These are phyloP conservation scores for Riptortus pedestris DNA, from an alignment of 1,140 invertebrate species.

Conservation along the genomic window DNA sequence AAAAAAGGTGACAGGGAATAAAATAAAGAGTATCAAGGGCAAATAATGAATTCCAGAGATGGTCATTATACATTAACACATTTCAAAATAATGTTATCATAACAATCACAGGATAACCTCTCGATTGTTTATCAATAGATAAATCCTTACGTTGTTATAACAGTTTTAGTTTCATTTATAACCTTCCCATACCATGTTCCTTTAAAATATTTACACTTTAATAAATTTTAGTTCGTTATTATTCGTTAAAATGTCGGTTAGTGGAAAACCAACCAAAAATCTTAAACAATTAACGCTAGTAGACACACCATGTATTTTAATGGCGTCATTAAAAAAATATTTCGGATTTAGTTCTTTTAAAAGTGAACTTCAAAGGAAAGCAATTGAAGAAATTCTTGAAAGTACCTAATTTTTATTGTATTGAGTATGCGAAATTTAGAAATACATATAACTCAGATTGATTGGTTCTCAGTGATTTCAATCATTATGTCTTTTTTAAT, in stretches of 20 bases:
- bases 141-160: not conserved
- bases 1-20: slow-evolving; percentile 48
- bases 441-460: too few relatives aligned
- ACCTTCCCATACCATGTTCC: not conserved
- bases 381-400: slow-evolving; percentile 41
- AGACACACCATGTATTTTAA: not conserved
- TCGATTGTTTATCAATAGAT: too few relatives aligned
- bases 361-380: slow-evolving; percentile 44
- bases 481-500: too few relatives aligned
- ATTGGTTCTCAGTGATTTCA: too few relatives aligned
- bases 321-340: slow-evolving; percentile 33
- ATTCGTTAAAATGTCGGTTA: too few relatives aligned
- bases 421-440: too few relatives aligned
- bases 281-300: not conserved
- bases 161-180: not conserved
- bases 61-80: slow-evolving; percentile 20
- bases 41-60: slow-evolving; percentile 41
- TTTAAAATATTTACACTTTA: too few relatives aligned
- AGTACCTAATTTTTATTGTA: slow-evolving; percentile 33
- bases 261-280: not conserved
- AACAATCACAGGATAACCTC: too few relatives aligned
- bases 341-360: slow-evolving; percentile 44
- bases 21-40: slow-evolving; percentile 45
- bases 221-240: too few relatives aligned
- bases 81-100: slow-evolving; percentile 3